phyloP scores from a whole-genome alignment of 2,113 vertebrate species.

The Austrofundulus limnaeus region DNA sequence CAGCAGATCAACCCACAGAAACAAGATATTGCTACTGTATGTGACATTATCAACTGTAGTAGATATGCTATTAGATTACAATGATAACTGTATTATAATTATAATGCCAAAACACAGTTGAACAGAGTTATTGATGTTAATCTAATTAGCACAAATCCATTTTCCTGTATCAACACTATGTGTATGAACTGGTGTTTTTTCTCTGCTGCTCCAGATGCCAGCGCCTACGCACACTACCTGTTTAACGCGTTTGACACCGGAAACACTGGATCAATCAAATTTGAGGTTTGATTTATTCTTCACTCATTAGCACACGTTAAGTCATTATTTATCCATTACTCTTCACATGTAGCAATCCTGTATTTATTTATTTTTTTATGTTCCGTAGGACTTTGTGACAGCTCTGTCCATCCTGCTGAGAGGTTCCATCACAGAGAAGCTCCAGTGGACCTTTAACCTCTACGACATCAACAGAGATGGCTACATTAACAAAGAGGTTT shows the following conservation, averaged over 20 bases:
- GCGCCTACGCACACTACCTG: conserved; percentile 94
- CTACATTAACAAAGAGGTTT: conserved; percentile 93
- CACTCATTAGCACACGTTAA: not conserved
- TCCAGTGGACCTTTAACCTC: conserved; percentile 96
- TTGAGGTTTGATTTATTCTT: conserved; percentile 83
- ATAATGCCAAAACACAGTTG: too few species aligned
- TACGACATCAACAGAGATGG: conserved; percentile 98
- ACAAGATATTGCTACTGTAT: too few species aligned
- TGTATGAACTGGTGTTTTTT: not conserved
- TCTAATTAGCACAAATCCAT: too few species aligned
- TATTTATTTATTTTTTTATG: conserved; percentile 21
- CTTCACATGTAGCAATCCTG: not conserved
- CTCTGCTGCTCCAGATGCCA: conserved; percentile 85
- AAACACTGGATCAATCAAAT: conserved; percentile 91
- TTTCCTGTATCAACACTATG: too few species aligned
- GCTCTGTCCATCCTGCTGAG: conserved; percentile 92
- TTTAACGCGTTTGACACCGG: conserved; percentile 95
- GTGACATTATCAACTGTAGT: too few species aligned
- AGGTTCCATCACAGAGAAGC: conserved; percentile 91
- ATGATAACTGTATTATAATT: too few species aligned
- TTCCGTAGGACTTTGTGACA: conserved; percentile 90
- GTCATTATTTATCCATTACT: not conserved
- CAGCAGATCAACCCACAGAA: too few species aligned
- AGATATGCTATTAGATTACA: too few species aligned
- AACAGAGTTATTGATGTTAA: too few species aligned